Evolutionary conservation across 1,140 invertebrate species (phyloP).

Genomic region (Steinernema khuongi): DNA sequence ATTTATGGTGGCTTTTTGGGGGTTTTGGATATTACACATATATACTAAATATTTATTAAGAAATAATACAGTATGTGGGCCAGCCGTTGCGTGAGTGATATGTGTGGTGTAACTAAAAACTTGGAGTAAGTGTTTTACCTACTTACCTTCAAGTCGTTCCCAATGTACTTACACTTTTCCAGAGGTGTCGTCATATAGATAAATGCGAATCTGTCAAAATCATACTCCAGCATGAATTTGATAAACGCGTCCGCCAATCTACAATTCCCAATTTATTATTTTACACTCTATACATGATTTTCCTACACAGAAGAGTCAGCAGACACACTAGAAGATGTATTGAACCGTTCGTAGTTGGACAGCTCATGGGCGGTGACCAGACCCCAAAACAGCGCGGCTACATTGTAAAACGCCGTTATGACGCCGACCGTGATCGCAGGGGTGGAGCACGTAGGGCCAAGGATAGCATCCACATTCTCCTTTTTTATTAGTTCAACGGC

Average conservation of each 20-base stretch:
- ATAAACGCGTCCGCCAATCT: neutral
- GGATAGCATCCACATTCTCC: neutral
- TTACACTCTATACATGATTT: neutral
- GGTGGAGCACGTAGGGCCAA: constrained; percentile 10
- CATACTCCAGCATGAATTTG: neutral
- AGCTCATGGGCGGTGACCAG: neutral
- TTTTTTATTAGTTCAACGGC: constrained; percentile 1
- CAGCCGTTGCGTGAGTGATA: too few species aligned
- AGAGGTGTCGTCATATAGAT: neutral
- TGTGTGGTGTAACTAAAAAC: too few species aligned
- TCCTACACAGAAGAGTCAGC: neutral
- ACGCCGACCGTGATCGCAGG: neutral
- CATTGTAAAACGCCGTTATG: neutral
- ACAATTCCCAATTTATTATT: neutral
- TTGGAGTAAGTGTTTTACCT: too few species aligned
- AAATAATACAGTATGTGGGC: too few species aligned
- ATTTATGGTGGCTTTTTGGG: too few species aligned
- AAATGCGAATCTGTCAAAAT: neutral
- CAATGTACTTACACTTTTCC: neutral
- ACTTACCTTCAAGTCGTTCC: constrained; percentile 3
- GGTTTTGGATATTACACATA: too few species aligned
- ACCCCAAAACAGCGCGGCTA: neutral
- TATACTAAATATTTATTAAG: too few species aligned
- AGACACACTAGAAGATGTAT: neutral
- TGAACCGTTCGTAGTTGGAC: neutral